Conservation (phyloP, 2,113 vertebrate genomes). For the Notarius quadriscutis region DNA sequence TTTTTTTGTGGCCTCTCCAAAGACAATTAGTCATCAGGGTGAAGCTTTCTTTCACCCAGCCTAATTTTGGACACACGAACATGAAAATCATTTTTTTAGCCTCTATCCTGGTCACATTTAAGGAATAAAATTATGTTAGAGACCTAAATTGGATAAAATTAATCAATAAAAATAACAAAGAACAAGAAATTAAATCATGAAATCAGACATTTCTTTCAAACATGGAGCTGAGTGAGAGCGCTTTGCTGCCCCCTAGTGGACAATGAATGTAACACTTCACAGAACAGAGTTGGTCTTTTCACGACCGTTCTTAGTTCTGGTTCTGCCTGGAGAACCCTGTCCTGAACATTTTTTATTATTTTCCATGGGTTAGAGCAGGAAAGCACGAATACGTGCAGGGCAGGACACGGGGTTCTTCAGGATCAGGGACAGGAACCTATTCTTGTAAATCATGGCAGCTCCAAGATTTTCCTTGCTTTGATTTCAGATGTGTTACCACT, state of each 20-base stretch:
- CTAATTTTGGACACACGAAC: neutral
- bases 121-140: no score
- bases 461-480: neutral
- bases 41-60: neutral
- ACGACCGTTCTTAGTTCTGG: neutral
- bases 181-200: neutral
- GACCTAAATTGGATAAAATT: neutral
- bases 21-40: neutral
- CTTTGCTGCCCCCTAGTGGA: conserved; percentile 46
- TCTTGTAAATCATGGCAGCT: neutral
- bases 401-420: neutral
- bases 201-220: neutral
- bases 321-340: neutral
- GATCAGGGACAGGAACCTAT: neutral
- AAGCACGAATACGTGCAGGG: neutral
- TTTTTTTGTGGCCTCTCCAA: neutral
- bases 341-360: neutral
- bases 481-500: neutral
- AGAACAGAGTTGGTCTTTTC: no score
- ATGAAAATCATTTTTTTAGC: neutral
- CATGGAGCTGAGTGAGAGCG: neutral
- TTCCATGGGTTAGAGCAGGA: neutral
- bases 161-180: neutral
- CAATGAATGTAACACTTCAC: neutral
- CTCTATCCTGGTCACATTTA: neutral